Evolutionary conservation across 2,797 vertebrate species (phyloP), one percentile per base, ranked within the genome.

Genomic region (Myripristis murdjan): DNA sequence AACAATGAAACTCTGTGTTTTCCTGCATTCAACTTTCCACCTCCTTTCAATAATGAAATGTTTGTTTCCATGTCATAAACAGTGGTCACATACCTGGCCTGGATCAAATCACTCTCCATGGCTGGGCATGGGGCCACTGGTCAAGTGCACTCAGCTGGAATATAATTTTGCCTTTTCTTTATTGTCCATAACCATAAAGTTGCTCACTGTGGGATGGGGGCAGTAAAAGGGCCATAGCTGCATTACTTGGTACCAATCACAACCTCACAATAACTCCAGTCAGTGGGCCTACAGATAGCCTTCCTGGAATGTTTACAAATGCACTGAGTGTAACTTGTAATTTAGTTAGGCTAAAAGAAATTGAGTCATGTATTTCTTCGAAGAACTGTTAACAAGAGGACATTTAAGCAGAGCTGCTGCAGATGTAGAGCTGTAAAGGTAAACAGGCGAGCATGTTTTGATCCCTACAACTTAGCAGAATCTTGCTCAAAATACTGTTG

Each of bases 111-210:
- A 70, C 61, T 60, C 53, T 56, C 56, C 3, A 15, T 22, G 33
- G 73, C 28, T n/a, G 56, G 66, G 65, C 23, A 0, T 15, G 24
- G 67, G 52, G 47, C 62, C 54, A 41, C 64, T 64, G 63, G 84
- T 84, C 73, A 78, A 62, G 64, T 71, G 51, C 51, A 18, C 67
- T 77, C 31, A 72, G 44, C 41, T 6, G 9, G 62, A 73, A 83
- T 70, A 86, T 88, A 88, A 90, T 88, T 84, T 74, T 73, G 70
- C 61, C 83, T 79, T 70, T 86, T 76, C 78, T 90, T 90, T 84
- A 86, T 74, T 81, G 67, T 81, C 61, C 16, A 4, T 35, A 65
- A 87, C 87, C 78, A 86, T 87, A 67, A 58, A 84, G 79, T 83
- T 75, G 73, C 75, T 89, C 74, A 76, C 53, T 86, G 74, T 75